A percentile compares a stretch with the other conserved stretches of the same genome.
phyloP scores from a whole-genome alignment of 2,888 invertebrate species.

The Muschampia plurimacula region DNA sequence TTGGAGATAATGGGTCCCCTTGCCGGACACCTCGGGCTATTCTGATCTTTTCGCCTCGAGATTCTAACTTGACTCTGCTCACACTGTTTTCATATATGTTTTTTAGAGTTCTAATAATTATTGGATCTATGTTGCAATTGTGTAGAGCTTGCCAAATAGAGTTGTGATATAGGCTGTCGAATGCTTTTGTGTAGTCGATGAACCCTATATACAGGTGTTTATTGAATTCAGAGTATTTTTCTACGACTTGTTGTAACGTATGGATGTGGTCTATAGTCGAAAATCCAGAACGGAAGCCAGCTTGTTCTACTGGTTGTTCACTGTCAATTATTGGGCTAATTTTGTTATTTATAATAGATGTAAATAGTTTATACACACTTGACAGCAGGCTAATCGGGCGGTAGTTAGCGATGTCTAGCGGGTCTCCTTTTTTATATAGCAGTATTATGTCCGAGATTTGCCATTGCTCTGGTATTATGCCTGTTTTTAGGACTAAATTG shows the following conservation, averaged over 20 bases:
- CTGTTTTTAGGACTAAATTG: too few relatives aligned
- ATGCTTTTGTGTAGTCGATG: constrained; percentile 20
- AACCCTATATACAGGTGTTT: constrained; percentile 1
- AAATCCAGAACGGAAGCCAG: constrained; percentile 21
- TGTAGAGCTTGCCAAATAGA: constrained; percentile 11
- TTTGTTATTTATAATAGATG: too few relatives aligned
- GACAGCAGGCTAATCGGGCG: too few relatives aligned
- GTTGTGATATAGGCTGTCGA: constrained; percentile 8
- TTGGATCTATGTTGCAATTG: constrained; percentile 16
- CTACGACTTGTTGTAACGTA: constrained; percentile 22
- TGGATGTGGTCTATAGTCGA: constrained; percentile 13
- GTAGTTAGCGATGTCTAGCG: too few relatives aligned
- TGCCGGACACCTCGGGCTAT: constrained; percentile 37
- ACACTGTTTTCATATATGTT: constrained; percentile 34
- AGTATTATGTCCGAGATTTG: too few relatives aligned
- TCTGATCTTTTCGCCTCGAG: constrained; percentile 21
- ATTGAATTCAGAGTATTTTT: constrained; percentile 17
- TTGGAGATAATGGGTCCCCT: constrained; percentile 30
- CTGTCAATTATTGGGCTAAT: too few relatives aligned
- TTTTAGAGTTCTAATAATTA: constrained; percentile 35
- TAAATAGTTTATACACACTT: too few relatives aligned
- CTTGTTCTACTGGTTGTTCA: constrained; percentile 18
- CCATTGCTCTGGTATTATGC: too few relatives aligned
- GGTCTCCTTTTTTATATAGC: too few relatives aligned
- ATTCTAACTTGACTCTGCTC: constrained; percentile 33